Evolutionary conservation across 2,113 vertebrate genomes (phyloP).

Genomic region (Natator depressus): DNA sequence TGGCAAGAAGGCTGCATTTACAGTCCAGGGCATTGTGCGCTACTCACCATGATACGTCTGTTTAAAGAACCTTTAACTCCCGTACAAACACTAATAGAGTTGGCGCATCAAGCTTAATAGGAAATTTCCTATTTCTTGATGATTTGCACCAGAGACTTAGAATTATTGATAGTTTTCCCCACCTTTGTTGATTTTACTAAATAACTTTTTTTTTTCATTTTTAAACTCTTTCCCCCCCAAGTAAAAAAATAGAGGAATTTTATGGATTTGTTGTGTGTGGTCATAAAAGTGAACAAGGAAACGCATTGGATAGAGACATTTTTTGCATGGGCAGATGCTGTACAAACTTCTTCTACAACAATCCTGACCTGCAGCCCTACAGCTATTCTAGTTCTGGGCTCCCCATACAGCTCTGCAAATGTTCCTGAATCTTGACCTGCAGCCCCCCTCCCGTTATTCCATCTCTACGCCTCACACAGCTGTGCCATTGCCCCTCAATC

Average conservation of each 20-base stretch:
- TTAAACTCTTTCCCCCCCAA: background rate
- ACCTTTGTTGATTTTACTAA: background rate
- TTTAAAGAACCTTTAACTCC: background rate
- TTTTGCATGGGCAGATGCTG: background rate
- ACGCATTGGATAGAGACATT: background rate
- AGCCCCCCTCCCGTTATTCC: background rate
- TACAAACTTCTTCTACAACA: background rate
- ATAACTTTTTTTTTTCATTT: background rate
- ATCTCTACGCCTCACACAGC: background rate
- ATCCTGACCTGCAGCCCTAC: background rate
- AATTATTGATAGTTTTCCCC: background rate
- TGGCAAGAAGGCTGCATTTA: background rate
- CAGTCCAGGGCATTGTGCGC: background rate
- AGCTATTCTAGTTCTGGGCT: background rate
- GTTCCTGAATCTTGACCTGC: background rate
- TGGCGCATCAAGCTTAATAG: background rate
- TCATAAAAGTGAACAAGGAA: constrained; percentile 38
- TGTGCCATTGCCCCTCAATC: background rate
- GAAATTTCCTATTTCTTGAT: constrained; percentile 37
- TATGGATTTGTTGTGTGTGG: background rate
- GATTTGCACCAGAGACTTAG: background rate
- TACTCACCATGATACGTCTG: background rate
- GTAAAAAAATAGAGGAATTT: background rate
- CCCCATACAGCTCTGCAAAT: background rate
- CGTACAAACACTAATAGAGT: background rate